A percentile compares a stretch with the other conserved stretches of the same genome.
phyloP scores from a whole-genome alignment of 2,888 invertebrate genomes.

The Glyphotaelius pellucidus region DNA sequence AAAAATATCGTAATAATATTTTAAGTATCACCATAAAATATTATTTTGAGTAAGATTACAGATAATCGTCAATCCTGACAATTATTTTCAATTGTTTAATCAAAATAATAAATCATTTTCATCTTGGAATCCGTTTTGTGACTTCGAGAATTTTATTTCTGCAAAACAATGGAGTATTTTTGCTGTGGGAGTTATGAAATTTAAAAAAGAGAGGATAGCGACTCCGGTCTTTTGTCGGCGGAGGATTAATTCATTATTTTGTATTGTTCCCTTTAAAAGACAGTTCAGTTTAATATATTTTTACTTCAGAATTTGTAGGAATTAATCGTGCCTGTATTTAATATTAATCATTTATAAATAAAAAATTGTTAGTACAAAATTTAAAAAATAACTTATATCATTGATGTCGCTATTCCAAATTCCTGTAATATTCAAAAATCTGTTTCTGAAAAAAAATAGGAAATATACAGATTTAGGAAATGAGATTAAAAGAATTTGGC shows the following conservation, averaged over 20 bases:
- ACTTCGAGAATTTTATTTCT: slow-evolving; percentile 16
- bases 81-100: background rate
- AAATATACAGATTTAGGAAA: too few relatives aligned
- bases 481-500: too few relatives aligned
- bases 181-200: background rate
- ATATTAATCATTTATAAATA: background rate
- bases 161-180: slow-evolving; percentile 20
- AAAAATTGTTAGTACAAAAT: too few relatives aligned
- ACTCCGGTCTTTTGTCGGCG: background rate
- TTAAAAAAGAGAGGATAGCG: slow-evolving; percentile 17
- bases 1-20: too few relatives aligned
- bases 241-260: slow-evolving; percentile 20
- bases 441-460: too few relatives aligned
- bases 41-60: background rate
- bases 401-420: too few relatives aligned
- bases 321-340: background rate
- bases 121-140: background rate
- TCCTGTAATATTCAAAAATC: too few relatives aligned
- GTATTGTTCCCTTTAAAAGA: background rate
- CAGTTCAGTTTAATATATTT: background rate
- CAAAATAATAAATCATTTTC: background rate
- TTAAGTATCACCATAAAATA: too few relatives aligned
- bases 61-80: background rate
- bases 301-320: background rate
- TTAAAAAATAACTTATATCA: too few relatives aligned